phyloP scores from a whole-genome alignment of 2,888 invertebrate species.

The Caenorhabditis auriculariae region DNA sequence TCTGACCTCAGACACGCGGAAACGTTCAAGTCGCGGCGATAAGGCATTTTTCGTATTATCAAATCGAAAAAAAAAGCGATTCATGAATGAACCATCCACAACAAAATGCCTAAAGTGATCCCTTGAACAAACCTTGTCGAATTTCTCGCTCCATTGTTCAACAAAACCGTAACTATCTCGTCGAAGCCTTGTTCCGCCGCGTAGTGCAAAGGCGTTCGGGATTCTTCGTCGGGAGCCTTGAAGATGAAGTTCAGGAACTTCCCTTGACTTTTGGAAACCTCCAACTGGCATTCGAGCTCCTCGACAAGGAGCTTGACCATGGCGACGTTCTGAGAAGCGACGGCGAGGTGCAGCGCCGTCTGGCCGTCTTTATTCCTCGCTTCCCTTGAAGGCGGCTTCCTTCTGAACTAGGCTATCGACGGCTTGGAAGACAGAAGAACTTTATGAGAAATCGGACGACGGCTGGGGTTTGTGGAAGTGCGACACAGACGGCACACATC shows the following conservation, averaged over 20 bases:
- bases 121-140: constrained; percentile 7
- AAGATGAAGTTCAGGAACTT: no score
- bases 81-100: no score
- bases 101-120: no score
- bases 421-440: background rate
- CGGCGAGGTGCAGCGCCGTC: constrained; percentile 56
- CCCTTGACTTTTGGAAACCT: no score
- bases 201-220: constrained; percentile 54
- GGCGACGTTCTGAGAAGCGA: constrained; percentile 48
- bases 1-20: no score
- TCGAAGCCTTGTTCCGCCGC: constrained; percentile 44
- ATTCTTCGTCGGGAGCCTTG: constrained; percentile 46
- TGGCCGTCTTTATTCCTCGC: constrained; percentile 31
- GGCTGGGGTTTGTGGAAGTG: constrained; percentile 38
- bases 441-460: constrained; percentile 41
- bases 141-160: constrained; percentile 40
- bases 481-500: constrained; percentile 54
- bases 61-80: constrained; percentile 1
- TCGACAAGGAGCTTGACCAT: constrained; percentile 41
- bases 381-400: constrained; percentile 22
- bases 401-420: constrained; percentile 14
- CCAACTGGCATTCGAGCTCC: constrained; percentile 22
- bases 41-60: no score
- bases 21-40: no score
- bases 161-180: constrained; percentile 41